Evolutionary conservation across 1,140 invertebrate species (phyloP), one percentile per base, ranked within the genome.

Genomic region (Teleogryllus occipitalis): DNA sequence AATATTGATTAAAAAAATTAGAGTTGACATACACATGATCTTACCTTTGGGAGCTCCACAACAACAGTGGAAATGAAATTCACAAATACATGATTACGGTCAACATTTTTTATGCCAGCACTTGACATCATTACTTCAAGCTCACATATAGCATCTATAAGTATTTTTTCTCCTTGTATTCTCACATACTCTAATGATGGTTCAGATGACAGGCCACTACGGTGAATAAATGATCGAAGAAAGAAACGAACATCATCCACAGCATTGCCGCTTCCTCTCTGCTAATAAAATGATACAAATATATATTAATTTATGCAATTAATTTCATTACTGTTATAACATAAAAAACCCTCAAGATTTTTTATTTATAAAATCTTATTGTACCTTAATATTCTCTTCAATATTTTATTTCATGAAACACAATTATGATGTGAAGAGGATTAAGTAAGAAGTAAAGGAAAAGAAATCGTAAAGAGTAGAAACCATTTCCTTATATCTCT

Each of bases 1-100:
- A n/a, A n/a, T n/a, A n/a, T n/a, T n/a, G n/a, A n/a, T n/a, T n/a
- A n/a, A n/a, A n/a, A n/a, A n/a, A n/a, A n/a, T n/a, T n/a, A n/a
- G n/a, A n/a, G n/a, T n/a, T n/a, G n/a, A n/a, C n/a, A n/a, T n/a
- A n/a, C n/a, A n/a, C 8, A 65, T 14, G 18, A 65, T 14, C 54
- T 65, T 65, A 99, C 96, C 90, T 97, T 97, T 5, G 92, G 90
- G 0, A 96, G 96, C 87, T 99, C 97, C 93, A 99, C 97, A 47
- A 97, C 98, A 73, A 99, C 94, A 5, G 97, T 97, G 8, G 98
- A 97, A 8, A 98, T 96, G 87, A 99, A 99, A 86, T 99, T 99
- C 22, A 99, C 87, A 89, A 99, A 99, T 27, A 99, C 98, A 85
- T 99, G 98, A 87, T 99, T 99, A 85, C 98, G 99, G 85, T 99